Evolutionary conservation across 2,113 vertebrate genomes (phyloP), one percentile per base, ranked within the genome.

Genomic region (Gracilinanus agilis): DNA sequence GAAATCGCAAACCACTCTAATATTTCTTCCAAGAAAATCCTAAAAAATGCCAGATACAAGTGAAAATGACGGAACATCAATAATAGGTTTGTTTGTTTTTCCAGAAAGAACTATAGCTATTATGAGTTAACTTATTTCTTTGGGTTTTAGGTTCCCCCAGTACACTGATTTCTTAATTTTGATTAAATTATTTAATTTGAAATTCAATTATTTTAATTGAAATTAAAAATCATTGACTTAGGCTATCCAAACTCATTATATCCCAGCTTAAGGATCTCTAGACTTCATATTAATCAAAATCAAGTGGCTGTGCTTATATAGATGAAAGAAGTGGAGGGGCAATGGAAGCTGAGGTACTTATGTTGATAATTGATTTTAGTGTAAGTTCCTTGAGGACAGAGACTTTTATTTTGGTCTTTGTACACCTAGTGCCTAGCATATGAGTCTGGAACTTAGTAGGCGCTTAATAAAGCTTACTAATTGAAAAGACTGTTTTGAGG

Each of bases 51-150:
- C 49, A 49, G 49, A 49, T 49, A 49, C 5, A 49, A 49, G 49
- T 49, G 49, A 49, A 49, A 49, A 49, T 49, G 49, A 49, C 49
- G 2, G 49, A 49, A 49, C 49, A 49, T 49, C 49, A 1, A 44
- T 3, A 67, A 29, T 40, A 67, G 9, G 75, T 91, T 34, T 24
- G 8, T 23, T 55, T 75, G 11, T 83, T 83, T 89, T 94, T 90
- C 13, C 25, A 91, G 94, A 92, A 96, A 29, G 13, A 92, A 53
- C 56, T 91, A 40, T 1, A 91, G 56, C 55, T 5, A 2, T 92
- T 67, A 40, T 44, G 53, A 29, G 11, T 92, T 83, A 95, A 9
- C 44, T 53, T 67, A n/a, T 53, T 49, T 89, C 55, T 93, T 44
- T 93, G 40, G 40, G 54, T 44, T 49, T 94, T 95, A 16, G 49